Evolutionary conservation across 2,113 vertebrate genomes (phyloP).

Genomic region (Psittacus erithacus): DNA sequence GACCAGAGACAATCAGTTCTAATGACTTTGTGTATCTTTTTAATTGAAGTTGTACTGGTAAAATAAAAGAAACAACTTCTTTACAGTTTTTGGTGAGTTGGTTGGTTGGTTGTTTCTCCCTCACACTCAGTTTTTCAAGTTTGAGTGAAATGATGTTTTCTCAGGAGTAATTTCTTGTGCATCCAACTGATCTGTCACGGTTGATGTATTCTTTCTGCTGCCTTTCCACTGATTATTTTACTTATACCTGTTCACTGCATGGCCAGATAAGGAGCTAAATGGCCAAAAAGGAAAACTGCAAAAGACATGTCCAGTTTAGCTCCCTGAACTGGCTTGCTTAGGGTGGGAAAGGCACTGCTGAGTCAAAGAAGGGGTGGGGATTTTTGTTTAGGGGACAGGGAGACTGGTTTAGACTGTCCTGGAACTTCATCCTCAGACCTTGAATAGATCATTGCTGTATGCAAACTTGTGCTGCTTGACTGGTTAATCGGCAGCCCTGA

Average conservation of each 20-base stretch:
- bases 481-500: conserved; percentile 43
- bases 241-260: not conserved
- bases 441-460: not conserved
- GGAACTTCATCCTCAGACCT: conserved; percentile 14
- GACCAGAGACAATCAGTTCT: not conserved
- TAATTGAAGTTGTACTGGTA: not conserved
- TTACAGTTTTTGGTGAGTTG: not conserved
- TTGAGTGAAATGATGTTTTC: not conserved
- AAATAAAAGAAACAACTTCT: not conserved
- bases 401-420: conserved; percentile 31
- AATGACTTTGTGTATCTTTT: fast-evolving
- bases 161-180: not conserved
- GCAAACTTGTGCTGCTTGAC: conserved; percentile 39
- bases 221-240: not conserved
- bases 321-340: not conserved
- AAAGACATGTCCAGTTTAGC: not conserved
- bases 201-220: not conserved
- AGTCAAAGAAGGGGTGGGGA: not conserved
- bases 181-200: not conserved
- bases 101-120: not conserved
- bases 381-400: not conserved
- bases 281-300: not conserved
- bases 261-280: not conserved
- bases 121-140: not conserved
- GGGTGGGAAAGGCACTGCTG: not conserved